A percentile compares a stretch with the other conserved stretches of the same genome.
Conservation (phyloP, 2,888 invertebrate species). For the Arrhopalites spinosus region DNA sequence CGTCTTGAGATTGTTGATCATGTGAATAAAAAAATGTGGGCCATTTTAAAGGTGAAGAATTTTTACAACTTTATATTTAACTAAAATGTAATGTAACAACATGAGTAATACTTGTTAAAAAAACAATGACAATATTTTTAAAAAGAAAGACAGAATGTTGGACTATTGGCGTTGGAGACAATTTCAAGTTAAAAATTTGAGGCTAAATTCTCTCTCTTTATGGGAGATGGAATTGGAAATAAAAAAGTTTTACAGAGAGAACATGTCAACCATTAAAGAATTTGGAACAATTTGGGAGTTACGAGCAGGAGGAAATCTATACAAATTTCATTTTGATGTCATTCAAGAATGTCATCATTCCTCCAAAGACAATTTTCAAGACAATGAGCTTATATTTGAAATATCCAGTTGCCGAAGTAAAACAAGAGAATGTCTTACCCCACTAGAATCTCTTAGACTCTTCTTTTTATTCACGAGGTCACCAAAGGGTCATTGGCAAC, state of each 20-base stretch:
- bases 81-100: no score
- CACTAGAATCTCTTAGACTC: not conserved
- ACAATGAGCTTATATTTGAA: not conserved
- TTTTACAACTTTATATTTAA: no score
- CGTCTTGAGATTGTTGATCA: not conserved
- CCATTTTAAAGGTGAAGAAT: not conserved
- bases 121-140: no score
- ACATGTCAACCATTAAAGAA: not conserved
- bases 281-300: slow-evolving; percentile 5
- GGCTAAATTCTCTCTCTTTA: not conserved
- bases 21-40: slow-evolving; percentile 1
- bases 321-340: slow-evolving; percentile 18
- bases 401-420: slow-evolving; percentile 4
- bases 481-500: slow-evolving; percentile 10
- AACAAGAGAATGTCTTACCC: not conserved
- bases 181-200: not conserved
- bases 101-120: no score
- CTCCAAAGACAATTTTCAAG: not conserved
- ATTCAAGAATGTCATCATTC: not conserved
- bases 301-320: not conserved
- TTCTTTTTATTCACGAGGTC: not conserved
- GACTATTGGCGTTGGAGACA: not conserved
- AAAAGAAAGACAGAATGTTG: not conserved
- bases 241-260: not conserved
- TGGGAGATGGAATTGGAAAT: not conserved